Conservation (phyloP, 2,113 vertebrate genomes). For the Sarotherodon lohbergeri region DNA sequence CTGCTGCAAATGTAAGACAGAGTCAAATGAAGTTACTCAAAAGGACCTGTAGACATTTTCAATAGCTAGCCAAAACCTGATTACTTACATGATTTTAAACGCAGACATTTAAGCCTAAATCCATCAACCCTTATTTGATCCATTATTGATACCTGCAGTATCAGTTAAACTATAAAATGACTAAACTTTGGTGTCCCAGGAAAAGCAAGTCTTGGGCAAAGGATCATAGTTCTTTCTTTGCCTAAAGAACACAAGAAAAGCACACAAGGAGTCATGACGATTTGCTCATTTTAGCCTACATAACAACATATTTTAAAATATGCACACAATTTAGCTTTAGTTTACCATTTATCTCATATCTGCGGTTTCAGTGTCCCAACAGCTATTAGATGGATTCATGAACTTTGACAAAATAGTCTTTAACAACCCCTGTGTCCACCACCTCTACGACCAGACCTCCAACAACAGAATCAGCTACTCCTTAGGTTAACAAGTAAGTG, state of each 20-base stretch:
- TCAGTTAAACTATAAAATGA: neutral
- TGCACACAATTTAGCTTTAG: too few species aligned
- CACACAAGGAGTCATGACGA: neutral
- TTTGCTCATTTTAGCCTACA: neutral
- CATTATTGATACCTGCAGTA: neutral
- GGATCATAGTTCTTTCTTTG: neutral
- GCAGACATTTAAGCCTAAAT: neutral
- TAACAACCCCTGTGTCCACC: too few species aligned
- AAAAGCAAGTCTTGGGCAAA: neutral
- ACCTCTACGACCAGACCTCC: accelerated
- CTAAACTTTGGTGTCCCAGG: accelerated
- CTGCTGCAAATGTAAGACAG: neutral
- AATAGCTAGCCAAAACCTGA: neutral
- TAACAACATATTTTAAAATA: neutral
- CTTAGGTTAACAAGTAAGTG: neutral
- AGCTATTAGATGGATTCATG: too few species aligned
- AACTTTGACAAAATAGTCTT: too few species aligned
- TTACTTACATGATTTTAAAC: neutral
- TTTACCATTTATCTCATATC: too few species aligned
- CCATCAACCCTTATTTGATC: neutral
- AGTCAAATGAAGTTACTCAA: neutral
- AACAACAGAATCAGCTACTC: neutral
- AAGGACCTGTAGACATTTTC: neutral
- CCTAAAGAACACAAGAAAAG: neutral
- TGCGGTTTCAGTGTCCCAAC: too few species aligned